These are phyloP conservation scores for Abramis brama DNA, from an alignment of 2,113 vertebrate species.

Conservation along the genomic window DNA sequence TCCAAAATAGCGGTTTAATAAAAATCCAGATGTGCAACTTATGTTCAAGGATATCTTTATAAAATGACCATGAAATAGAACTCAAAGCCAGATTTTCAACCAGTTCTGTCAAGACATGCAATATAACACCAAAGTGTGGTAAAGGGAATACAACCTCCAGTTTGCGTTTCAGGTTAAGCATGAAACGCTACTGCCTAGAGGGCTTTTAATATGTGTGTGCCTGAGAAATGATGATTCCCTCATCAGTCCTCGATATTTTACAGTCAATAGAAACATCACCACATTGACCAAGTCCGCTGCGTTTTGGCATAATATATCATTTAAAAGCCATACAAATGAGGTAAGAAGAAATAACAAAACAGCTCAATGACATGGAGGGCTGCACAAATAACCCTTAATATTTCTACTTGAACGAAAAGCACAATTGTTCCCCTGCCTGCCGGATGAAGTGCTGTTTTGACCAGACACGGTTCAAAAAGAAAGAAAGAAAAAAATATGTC, in stretches of 20 bases:
- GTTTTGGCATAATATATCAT: slow-evolving; percentile 60
- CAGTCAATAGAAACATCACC: slow-evolving; percentile 60
- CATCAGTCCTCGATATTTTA: slow-evolving; percentile 39
- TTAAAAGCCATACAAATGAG: slow-evolving; percentile 57
- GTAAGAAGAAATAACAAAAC: slow-evolving; percentile 49
- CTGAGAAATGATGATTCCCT: slow-evolving; percentile 48
- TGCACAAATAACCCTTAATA: slow-evolving; percentile 55
- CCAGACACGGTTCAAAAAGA: slow-evolving; percentile 58
- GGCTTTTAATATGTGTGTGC: slow-evolving; percentile 50
- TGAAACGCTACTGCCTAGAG: slow-evolving; percentile 44
- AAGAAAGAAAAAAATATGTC: slow-evolving; percentile 4
- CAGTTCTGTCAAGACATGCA: slow-evolving; percentile 14
- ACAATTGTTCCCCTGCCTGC: slow-evolving; percentile 59
- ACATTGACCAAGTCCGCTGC: slow-evolving; percentile 46
- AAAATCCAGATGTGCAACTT: slow-evolving; percentile 62
- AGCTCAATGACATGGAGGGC: slow-evolving; percentile 55
- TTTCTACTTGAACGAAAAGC: slow-evolving; percentile 51
- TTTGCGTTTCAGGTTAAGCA: slow-evolving; percentile 45
- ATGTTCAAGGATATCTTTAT: slow-evolving; percentile 59
- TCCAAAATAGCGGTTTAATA: slow-evolving; percentile 67
- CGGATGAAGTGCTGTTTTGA: slow-evolving; percentile 58
- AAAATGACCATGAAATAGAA: slow-evolving; percentile 21
- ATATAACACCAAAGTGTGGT: slow-evolving; percentile 21
- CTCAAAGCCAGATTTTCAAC: slow-evolving; percentile 13
- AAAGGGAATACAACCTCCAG: slow-evolving; percentile 53